Evolutionary conservation across 2,888 invertebrate species (phyloP), one percentile per base, ranked within the genome.

Genomic region (Campaea margaritaria): DNA sequence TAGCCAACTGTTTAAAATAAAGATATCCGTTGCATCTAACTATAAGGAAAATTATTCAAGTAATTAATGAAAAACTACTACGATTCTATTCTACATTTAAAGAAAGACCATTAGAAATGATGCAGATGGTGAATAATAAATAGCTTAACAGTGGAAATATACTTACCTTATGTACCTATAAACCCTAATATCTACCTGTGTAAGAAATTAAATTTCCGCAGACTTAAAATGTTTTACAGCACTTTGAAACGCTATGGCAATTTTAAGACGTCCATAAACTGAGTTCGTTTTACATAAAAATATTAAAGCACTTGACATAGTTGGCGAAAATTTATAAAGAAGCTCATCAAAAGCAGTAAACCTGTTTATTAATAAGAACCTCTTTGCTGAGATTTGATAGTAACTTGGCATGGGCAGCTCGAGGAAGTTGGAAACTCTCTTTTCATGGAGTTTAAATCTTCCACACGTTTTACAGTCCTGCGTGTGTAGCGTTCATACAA

Each of bases 191-290:
- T 21, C 2, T 21, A 21, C 21, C 21, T 21, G 21, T 3, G 2
- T 13, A 42, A 39, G 13, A 50, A 39, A 12, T 0, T 36, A 4
- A 56, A 47, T 36, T 50, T 51, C 28, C n/a, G 16, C 39, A 15
- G 34, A 41, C 12, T n/a, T 27, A 28, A 47, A 58, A 52, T 48
- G 12, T 36, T 49, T 42, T 51, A 52, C 45, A 45, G 47, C 48
- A 39, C 44, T 48, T 52, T 16, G 21, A 52, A 52, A 21, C 34
- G 39, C 51, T 42, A 43, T 49, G 49, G 45, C 44, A 46, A 52
- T 54, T 50, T 58, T 47, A 41, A 42, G 12, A 45, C n/a, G n/a
- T 56, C 43, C 48, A 49, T 58, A 53, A 53, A 49, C 53, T 28
- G 43, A 43, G 46, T 48, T 53, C 12, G 10, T 13, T 39, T 58